These are phyloP conservation scores for Lasioglossum albipes DNA, from an alignment of 1,140 invertebrate genomes.

Conservation along the genomic window DNA sequence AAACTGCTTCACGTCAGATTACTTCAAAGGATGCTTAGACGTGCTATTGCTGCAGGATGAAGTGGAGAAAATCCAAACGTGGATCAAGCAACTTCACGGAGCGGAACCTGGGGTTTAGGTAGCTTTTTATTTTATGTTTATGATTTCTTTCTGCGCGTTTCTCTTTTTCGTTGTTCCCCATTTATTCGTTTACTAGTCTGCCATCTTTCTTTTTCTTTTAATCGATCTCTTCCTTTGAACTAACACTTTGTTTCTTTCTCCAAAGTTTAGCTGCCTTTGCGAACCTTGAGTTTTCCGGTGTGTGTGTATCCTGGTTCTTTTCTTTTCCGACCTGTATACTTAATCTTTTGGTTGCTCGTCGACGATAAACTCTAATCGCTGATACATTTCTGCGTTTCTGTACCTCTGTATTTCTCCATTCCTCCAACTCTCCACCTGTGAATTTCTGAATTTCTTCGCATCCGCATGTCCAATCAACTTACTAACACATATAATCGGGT, in stretches of 20 bases:
- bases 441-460: no score
- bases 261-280: no score
- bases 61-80: slow-evolving; percentile 89
- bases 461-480: not conserved
- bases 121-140: slow-evolving; percentile 81
- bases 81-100: slow-evolving; percentile 91
- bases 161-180: no score
- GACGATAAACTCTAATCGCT: not conserved
- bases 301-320: not conserved
- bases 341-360: slow-evolving; percentile 32
- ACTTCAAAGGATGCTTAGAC: slow-evolving; percentile 95
- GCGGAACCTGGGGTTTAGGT: slow-evolving; percentile 89
- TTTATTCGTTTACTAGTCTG: slow-evolving; percentile 26
- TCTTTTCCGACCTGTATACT: not conserved
- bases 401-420: no score
- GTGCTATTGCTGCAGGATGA: slow-evolving; percentile 91
- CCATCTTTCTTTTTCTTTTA: not conserved
- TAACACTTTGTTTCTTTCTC: no score
- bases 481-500: not conserved
- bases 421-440: no score
- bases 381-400: not conserved
- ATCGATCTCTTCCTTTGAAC: not conserved
- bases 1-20: slow-evolving; percentile 94
- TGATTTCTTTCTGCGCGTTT: slow-evolving; percentile 69
- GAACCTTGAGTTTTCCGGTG: not conserved